phyloP scores from a whole-genome alignment of 2,113 vertebrate species.

The Lophochroa leadbeateri region DNA sequence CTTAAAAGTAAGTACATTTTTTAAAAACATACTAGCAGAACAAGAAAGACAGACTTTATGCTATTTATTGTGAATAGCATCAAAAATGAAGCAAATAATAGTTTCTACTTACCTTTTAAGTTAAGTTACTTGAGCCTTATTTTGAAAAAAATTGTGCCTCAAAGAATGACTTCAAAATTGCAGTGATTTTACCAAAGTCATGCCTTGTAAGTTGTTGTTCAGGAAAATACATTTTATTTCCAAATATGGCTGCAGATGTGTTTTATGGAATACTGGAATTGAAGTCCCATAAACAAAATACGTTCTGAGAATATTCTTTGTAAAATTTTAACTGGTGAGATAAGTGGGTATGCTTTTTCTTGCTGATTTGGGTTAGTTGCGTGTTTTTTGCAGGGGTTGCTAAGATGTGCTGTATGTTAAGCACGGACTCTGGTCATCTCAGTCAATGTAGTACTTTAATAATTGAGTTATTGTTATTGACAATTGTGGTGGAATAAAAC shows the following conservation, averaged over 20 bases:
- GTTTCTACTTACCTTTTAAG: not conserved
- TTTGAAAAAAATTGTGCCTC: not conserved
- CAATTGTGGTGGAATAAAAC: not conserved
- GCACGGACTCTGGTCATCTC: not conserved
- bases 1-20: not conserved
- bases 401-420: not conserved
- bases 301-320: not conserved
- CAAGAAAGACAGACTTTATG: not conserved
- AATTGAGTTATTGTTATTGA: not conserved
- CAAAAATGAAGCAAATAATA: not conserved
- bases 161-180: not conserved
- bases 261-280: not conserved
- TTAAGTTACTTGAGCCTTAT: not conserved
- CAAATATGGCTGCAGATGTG: not conserved
- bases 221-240: not conserved
- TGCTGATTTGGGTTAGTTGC: not conserved
- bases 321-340: not conserved
- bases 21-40: not conserved
- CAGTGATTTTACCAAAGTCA: not conserved
- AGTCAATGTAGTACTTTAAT: not conserved
- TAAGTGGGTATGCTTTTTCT: not conserved
- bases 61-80: not conserved
- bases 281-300: not conserved
- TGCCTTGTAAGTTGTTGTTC: not conserved
- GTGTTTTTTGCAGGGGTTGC: accelerated